phyloP scores from a whole-genome alignment of 2,888 invertebrate genomes.

The Phalera bucephala region DNA sequence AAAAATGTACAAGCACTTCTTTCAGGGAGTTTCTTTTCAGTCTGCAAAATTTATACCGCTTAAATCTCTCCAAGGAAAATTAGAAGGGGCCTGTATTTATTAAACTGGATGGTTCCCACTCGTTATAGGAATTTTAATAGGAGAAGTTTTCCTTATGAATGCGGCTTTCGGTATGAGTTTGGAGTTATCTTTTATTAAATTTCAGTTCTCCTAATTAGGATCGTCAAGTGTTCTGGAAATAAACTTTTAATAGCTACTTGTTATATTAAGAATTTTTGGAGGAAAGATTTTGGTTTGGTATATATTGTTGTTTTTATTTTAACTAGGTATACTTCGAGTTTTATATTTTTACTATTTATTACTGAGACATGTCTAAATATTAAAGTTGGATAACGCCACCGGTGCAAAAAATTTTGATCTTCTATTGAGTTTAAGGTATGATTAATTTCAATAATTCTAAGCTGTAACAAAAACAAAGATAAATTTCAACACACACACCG shows the following conservation, averaged over 20 bases:
- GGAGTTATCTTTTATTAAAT: constrained; percentile 79
- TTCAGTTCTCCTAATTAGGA: constrained; percentile 72
- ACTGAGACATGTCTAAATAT: too few relatives aligned
- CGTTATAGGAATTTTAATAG: constrained; percentile 81
- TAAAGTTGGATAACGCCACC: too few relatives aligned
- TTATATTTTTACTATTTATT: too few relatives aligned
- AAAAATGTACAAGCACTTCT: constrained; percentile 81
- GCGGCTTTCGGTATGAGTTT: constrained; percentile 66
- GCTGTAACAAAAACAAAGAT: too few relatives aligned
- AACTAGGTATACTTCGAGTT: too few relatives aligned
- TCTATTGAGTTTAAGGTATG: too few relatives aligned
- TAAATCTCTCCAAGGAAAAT: constrained; percentile 80
- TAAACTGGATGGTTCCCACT: constrained; percentile 75
- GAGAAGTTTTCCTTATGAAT: constrained; percentile 78
- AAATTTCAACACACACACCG: too few relatives aligned
- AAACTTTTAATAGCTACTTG: constrained; percentile 59
- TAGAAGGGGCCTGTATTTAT: constrained; percentile 78
- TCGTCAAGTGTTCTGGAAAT: constrained; percentile 65
- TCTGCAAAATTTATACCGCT: constrained; percentile 75
- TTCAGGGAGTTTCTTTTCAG: constrained; percentile 80
- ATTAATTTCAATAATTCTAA: too few relatives aligned
- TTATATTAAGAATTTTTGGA: constrained; percentile 17
- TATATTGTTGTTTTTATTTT: too few relatives aligned
- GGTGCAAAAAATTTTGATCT: too few relatives aligned
- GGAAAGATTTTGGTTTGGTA: too few relatives aligned